Base-by-base conservation (phyloP, 2,888 invertebrate genomes). In the Portevinia maculata region DNA sequence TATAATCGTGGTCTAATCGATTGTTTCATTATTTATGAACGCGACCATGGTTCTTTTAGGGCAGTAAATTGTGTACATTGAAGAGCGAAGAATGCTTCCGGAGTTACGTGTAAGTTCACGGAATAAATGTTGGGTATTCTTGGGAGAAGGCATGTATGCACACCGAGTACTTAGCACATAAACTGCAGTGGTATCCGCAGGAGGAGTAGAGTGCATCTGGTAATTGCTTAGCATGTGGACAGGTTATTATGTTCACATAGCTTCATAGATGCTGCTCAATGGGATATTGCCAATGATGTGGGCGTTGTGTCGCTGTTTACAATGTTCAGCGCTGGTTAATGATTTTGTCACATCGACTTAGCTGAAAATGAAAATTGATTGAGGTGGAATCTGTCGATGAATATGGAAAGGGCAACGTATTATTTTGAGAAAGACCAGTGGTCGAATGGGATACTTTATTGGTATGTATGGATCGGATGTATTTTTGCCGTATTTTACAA, bases 1-100 rank as follows among this genome's bases (percentile, higher is more conserved):
- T 60, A 37, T 67, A 79, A 79, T 79, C 79, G 65, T 60, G 59
- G 52, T 30, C 65, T 73, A 65, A 79, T 79, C 79, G 79, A 79
- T 79, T 79, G 73, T 79, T 73, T 73, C 65, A 67, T 67, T 79
- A 65, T 79, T 71, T 79, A 79, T 79, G 78, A 79, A 79, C 55
- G 57, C 48, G 64, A 21, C 52, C 39, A 53, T 59, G 64, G 37
- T 79, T 53, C 48, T 59, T 41, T 60, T 78, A 50, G 21, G 48
- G 28, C n/a, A 19, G 64, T 65, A 65, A 65, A 73, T 65, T 79
- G 65, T 39, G 57, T 15, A 15, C 41, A 65, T 71, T 28, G 44
- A 52, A 44, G 52, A 46, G 59, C 37, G 53, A 52, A 39, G 52
- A 73, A 73, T 67, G 79, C 79, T 73, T 73, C 79, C 79, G 57